phyloP scores from a whole-genome alignment of 2,888 invertebrate species.

The Rambutsinella grinnellia region DNA sequence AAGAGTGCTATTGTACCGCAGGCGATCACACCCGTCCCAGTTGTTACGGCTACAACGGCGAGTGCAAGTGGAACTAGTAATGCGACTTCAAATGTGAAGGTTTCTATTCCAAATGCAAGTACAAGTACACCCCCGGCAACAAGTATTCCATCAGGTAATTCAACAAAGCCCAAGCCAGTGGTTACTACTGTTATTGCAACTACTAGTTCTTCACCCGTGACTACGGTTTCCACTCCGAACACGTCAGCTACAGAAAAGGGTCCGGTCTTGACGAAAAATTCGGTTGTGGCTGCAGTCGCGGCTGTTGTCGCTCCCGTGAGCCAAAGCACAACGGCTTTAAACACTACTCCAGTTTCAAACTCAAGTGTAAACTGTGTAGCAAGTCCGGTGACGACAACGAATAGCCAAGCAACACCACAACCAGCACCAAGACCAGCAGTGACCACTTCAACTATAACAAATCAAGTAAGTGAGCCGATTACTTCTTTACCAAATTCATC shows the following conservation, averaged over 20 bases:
- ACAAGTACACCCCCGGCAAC: neutral
- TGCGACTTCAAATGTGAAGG: neutral
- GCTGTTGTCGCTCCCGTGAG: constrained; percentile 18
- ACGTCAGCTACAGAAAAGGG: neutral
- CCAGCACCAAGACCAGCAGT: no score
- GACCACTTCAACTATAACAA: no score
- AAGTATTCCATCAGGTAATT: neutral
- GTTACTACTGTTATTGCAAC: no score
- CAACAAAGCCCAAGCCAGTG: neutral
- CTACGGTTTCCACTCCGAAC: neutral
- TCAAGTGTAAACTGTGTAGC: no score
- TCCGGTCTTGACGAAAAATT: constrained; percentile 16
- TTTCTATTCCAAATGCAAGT: neutral
- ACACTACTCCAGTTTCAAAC: constrained; percentile 20
- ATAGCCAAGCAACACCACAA: no score
- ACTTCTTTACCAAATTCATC: neutral
- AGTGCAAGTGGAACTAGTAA: no score
- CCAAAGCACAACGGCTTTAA: constrained; percentile 4
- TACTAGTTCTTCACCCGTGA: neutral
- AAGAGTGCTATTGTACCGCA: no score
- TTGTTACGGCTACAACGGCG: constrained; percentile 3
- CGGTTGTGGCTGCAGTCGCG: constrained; percentile 16
- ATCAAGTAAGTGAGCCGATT: no score
- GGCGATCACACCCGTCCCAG: no score
- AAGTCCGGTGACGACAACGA: no score